phyloP scores from a whole-genome alignment of 1,140 invertebrate species.

The Tetramorium alpestre region DNA sequence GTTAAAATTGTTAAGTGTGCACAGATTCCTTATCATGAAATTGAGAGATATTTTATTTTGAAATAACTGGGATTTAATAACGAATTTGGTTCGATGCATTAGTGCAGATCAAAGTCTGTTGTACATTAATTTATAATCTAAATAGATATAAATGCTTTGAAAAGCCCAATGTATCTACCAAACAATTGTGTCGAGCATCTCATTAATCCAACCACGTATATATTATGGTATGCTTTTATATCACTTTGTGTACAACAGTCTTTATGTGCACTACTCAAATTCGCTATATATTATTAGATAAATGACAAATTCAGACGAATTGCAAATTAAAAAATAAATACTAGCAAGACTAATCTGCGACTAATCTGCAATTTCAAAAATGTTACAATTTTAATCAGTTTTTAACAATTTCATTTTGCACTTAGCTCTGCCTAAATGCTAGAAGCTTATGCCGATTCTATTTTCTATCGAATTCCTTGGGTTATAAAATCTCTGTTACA shows the following conservation, averaged over 20 bases:
- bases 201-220: background rate
- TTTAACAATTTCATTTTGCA: constrained; percentile 23
- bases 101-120: background rate
- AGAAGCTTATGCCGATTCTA: background rate
- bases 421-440: background rate
- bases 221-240: background rate
- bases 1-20: constrained; percentile 51
- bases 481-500: constrained; percentile 25
- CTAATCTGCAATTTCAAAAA: background rate
- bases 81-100: constrained; percentile 2
- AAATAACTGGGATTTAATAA: constrained; percentile 51
- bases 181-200: background rate
- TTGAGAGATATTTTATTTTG: constrained; percentile 3
- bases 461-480: constrained; percentile 1
- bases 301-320: background rate
- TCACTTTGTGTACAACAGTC: constrained; percentile 26
- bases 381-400: constrained; percentile 26
- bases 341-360: background rate
- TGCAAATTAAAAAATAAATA: constrained; percentile 2
- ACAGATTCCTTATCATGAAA: constrained; percentile 52
- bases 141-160: background rate
- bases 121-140: constrained; percentile 3
- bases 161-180: background rate
- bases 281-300: constrained; percentile 6
- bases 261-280: background rate